Evolutionary conservation across 2,113 vertebrate genomes (phyloP).

Genomic region (Rhizomys pruinosus): DNA sequence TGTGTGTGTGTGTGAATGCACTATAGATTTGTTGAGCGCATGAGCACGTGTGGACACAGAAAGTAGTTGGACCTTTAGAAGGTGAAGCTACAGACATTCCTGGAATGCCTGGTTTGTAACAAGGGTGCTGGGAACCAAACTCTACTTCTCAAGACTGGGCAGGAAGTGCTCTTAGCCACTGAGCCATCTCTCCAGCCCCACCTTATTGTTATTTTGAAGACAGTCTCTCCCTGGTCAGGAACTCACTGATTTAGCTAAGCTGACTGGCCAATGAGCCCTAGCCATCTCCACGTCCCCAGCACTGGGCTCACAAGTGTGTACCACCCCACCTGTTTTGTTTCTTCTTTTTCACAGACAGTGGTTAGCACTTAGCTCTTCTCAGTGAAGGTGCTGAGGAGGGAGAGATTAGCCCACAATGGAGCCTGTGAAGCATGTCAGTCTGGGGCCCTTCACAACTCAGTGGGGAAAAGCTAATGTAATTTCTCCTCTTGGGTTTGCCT

Average conservation of each 20-base stretch:
- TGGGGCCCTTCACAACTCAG: constrained; percentile 47
- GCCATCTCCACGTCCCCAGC: too few species aligned
- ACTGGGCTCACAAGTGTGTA: background rate
- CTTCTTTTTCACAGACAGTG: background rate
- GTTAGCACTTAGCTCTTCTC: background rate
- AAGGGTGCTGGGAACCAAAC: background rate
- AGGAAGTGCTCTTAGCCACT: background rate
- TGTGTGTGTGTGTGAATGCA: background rate
- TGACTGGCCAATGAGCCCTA: background rate
- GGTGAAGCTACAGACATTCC: background rate
- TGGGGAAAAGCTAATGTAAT: constrained; percentile 66
- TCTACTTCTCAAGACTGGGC: background rate
- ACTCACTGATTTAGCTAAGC: background rate
- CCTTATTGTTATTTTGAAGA: background rate
- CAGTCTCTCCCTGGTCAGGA: background rate
- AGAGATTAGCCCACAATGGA: background rate
- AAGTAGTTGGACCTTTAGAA: background rate
- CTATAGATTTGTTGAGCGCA: too few species aligned
- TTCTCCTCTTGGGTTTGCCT: constrained; percentile 75
- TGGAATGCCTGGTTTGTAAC: background rate
- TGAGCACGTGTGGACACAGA: background rate
- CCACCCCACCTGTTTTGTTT: background rate
- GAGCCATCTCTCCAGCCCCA: background rate
- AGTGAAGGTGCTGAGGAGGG: background rate
- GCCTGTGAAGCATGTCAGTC: constrained; percentile 16